Conservation (phyloP, 1,140 invertebrate species). For the Drosophila azteca region DNA sequence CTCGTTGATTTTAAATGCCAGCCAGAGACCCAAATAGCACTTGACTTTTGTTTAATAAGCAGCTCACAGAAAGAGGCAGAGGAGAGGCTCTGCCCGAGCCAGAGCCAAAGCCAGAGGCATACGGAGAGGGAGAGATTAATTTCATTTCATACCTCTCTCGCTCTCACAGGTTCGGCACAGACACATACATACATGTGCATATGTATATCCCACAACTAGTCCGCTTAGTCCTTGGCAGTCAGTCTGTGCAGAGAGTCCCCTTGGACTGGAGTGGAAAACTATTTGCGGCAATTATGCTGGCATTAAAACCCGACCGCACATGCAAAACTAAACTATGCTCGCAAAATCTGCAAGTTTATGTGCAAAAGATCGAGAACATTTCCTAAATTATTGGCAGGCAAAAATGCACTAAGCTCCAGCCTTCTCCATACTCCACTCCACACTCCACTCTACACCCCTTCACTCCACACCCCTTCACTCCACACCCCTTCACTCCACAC, state of each 20-base stretch:
- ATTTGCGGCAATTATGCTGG: conserved; percentile 67
- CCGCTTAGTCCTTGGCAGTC: conserved; percentile 10
- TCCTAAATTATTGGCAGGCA: conserved; percentile 54
- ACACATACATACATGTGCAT: not conserved
- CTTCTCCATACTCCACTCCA: not conserved
- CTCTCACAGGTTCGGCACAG: no score
- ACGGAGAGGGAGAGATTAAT: not conserved
- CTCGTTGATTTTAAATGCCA: conserved; percentile 60
- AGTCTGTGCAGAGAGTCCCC: not conserved
- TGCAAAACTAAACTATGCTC: conserved; percentile 47
- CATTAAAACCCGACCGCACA: conserved; percentile 66
- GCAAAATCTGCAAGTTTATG: conserved; percentile 63
- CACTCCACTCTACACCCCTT: not conserved
- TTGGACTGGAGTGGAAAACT: conserved; percentile 49
- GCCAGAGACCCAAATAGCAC: conserved; percentile 43
- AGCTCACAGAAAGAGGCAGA: conserved; percentile 14
- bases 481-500: conserved; percentile 1
- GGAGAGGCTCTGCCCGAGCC: no score
- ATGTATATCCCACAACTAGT: conserved; percentile 1
- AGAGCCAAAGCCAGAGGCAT: not conserved
- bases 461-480: conserved; percentile 7
- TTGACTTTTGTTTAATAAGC: conserved; percentile 73
- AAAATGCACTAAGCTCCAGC: conserved; percentile 42
- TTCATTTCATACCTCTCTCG: no score
- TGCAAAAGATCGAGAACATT: conserved; percentile 59